Percentiles rank a stretch among this genome's conserved stretches.
These are phyloP conservation scores for Orchesella cincta DNA, from an alignment of 1,140 invertebrate species.

Conservation along the genomic window DNA sequence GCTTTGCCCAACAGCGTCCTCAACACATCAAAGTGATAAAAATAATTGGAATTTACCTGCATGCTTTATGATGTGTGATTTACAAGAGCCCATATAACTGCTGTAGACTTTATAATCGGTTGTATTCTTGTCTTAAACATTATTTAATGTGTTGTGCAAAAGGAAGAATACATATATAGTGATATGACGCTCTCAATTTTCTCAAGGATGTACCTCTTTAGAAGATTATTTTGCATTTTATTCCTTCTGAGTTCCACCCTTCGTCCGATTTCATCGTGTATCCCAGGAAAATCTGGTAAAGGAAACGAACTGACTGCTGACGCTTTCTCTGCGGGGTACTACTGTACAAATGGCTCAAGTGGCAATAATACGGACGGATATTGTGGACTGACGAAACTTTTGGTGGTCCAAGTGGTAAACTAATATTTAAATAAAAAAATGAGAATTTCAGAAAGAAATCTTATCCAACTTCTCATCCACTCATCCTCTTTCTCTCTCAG, in stretches of 20 bases:
- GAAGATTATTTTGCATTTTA: too few relatives aligned
- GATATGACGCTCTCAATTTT: not conserved
- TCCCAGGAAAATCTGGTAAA: not conserved
- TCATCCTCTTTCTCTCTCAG: too few relatives aligned
- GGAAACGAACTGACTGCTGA: not conserved
- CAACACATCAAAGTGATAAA: too few relatives aligned
- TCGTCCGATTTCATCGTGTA: not conserved
- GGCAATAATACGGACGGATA: not conserved
- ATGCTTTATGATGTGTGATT: too few relatives aligned
- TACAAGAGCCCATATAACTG: too few relatives aligned
- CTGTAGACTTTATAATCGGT: too few relatives aligned
- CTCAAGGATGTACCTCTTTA: too few relatives aligned
- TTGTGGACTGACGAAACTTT: not conserved
- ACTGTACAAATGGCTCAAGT: constrained; percentile 7
- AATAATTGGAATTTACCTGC: too few relatives aligned
- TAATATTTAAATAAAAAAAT: not conserved
- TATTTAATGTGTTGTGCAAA: too few relatives aligned
- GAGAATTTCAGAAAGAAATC: not conserved
- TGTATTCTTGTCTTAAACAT: too few relatives aligned
- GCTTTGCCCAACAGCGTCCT: too few relatives aligned
- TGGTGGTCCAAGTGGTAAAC: not conserved
- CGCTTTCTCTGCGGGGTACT: not conserved
- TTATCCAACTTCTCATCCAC: not conserved
- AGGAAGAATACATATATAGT: not conserved
- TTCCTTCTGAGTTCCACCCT: too few relatives aligned